These are phyloP conservation scores for Phrixothrix hirtus DNA, from an alignment of 2,888 invertebrate genomes.

Conservation along the genomic window DNA sequence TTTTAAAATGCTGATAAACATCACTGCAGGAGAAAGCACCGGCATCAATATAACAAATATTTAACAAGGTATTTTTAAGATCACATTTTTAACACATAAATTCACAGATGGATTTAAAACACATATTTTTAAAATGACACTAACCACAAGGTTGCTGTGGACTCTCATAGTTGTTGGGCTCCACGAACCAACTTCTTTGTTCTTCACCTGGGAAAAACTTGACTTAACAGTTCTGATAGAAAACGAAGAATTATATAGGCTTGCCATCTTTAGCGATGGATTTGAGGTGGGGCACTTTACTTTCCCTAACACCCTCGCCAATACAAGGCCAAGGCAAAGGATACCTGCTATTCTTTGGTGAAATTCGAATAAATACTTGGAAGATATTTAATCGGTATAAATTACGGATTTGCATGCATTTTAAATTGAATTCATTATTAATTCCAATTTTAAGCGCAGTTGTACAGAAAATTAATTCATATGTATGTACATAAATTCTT, in stretches of 20 bases:
- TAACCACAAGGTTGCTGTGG: constrained; percentile 66
- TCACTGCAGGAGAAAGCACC: too few relatives aligned
- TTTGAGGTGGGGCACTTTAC: constrained; percentile 39
- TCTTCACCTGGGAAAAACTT: constrained; percentile 49
- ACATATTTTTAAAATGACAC: constrained; percentile 44
- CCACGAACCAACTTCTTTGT: constrained; percentile 41
- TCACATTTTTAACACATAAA: not conserved
- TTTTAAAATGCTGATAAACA: too few relatives aligned
- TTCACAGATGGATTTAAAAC: not conserved
- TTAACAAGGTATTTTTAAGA: not conserved
- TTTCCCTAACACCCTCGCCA: constrained; percentile 40
- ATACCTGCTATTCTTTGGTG: too few relatives aligned
- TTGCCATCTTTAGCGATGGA: constrained; percentile 33
- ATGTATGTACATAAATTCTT: too few relatives aligned
- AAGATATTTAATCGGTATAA: too few relatives aligned
- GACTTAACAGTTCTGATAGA: constrained; percentile 39
- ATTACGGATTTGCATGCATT: too few relatives aligned
- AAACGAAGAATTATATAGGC: constrained; percentile 45
- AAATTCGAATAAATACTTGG: too few relatives aligned
- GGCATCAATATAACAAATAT: too few relatives aligned
- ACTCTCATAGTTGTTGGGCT: constrained; percentile 60
- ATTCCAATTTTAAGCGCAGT: too few relatives aligned
- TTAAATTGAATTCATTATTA: too few relatives aligned
- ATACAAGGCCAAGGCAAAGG: constrained; percentile 47
- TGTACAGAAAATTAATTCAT: too few relatives aligned